Evolutionary conservation across 2,797 vertebrate genomes (phyloP).

Genomic region (Notoglanidium macrostoma): DNA sequence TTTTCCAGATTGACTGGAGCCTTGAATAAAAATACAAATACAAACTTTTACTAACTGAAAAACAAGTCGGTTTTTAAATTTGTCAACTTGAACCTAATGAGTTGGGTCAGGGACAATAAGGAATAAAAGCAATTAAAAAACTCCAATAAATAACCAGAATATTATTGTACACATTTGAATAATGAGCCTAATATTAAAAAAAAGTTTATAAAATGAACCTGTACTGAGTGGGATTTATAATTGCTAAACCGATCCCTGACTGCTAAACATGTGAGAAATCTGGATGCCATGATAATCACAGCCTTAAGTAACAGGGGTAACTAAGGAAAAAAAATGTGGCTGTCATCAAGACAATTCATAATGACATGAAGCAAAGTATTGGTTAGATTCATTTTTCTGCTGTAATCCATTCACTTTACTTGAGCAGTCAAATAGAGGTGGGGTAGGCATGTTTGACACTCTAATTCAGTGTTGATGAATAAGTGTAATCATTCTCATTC

Average conservation of each 20-base stretch:
- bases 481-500: neutral
- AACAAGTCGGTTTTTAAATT: neutral
- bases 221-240: neutral
- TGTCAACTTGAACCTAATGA: neutral
- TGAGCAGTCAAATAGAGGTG: neutral
- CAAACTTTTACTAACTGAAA: neutral
- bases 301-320: neutral
- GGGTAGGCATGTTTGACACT: neutral
- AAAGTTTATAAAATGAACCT: neutral
- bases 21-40: neutral
- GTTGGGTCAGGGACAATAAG: neutral
- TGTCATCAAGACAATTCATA: neutral
- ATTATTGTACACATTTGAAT: neutral
- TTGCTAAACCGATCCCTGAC: too few species aligned
- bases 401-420: neutral
- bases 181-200: neutral
- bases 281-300: neutral
- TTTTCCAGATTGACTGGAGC: neutral
- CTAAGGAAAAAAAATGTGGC: neutral
- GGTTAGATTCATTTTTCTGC: neutral
- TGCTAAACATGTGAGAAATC: neutral
- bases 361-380: neutral
- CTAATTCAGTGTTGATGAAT: neutral
- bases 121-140: neutral
- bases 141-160: neutral